A percentile compares a stretch with the other conserved stretches of the same genome.
These are phyloP conservation scores for Spisula solida DNA, from an alignment of 2,888 invertebrate species.

Conservation along the genomic window DNA sequence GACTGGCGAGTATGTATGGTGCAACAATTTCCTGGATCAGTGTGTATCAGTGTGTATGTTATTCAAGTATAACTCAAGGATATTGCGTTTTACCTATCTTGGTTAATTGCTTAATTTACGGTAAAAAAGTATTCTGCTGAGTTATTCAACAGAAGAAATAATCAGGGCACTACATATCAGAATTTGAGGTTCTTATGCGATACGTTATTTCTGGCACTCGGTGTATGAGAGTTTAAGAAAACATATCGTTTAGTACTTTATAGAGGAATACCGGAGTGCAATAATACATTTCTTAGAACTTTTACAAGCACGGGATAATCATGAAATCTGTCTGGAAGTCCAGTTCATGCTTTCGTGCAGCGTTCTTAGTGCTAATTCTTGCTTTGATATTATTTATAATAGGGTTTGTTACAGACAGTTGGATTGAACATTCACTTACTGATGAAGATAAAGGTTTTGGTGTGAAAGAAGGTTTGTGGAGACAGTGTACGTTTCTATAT, in stretches of 20 bases:
- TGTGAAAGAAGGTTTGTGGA: not conserved
- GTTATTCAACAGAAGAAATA: too few relatives aligned
- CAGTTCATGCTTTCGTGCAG: conserved; percentile 5
- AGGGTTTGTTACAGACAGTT: not conserved
- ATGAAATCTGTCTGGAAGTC: not conserved
- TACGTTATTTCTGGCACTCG: not conserved
- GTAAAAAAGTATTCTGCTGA: too few relatives aligned
- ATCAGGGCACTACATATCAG: not conserved
- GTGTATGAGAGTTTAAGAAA: not conserved
- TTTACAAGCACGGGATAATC: not conserved
- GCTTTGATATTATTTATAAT: conserved; percentile 1
- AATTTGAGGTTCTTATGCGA: not conserved
- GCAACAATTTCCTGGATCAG: too few relatives aligned
- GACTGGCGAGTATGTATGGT: too few relatives aligned
- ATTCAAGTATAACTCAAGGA: too few relatives aligned
- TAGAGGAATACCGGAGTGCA: not conserved
- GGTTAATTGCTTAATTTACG: too few relatives aligned
- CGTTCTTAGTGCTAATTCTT: not conserved
- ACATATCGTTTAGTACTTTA: not conserved
- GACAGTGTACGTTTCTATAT: not conserved
- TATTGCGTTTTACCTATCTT: too few relatives aligned
- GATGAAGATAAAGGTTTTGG: not conserved
- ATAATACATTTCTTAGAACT: not conserved
- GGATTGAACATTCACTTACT: conserved; percentile 1
- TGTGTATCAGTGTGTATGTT: too few relatives aligned